A percentile compares a stretch with the other conserved stretches of the same genome.
Evolutionary conservation across 2,888 invertebrate species (phyloP).

Genomic region (Apamea sordens): DNA sequence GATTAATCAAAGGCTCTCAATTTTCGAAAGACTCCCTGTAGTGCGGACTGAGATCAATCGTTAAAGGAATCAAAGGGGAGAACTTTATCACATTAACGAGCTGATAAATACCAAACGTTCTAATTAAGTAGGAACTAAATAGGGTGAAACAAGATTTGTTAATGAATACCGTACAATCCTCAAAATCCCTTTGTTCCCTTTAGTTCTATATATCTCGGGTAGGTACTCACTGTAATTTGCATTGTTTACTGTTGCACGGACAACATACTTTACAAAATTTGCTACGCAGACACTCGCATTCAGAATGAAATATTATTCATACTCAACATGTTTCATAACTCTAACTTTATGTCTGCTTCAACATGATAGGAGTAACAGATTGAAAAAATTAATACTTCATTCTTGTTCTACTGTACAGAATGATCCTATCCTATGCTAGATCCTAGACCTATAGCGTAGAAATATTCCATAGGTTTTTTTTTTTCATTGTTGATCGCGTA

Average conservation of each 20-base stretch:
- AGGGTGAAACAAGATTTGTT: constrained; percentile 5
- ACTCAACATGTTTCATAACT: constrained; percentile 38
- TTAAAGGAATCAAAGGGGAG: constrained; percentile 19
- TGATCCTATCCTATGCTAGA: no score
- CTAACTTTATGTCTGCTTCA: constrained; percentile 33
- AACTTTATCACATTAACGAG: constrained; percentile 27
- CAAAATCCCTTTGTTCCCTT: constrained; percentile 9
- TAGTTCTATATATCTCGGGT: constrained; percentile 30
- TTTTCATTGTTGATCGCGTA: not conserved
- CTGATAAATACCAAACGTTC: constrained; percentile 19
- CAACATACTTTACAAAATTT: constrained; percentile 56
- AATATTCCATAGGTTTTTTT: not conserved
- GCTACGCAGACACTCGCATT: constrained; percentile 39
- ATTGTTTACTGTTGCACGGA: constrained; percentile 56
- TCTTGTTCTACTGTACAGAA: not conserved
- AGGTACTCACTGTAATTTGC: constrained; percentile 53
- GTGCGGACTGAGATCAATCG: constrained; percentile 22
- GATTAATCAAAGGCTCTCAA: constrained; percentile 47
- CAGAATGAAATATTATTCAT: constrained; percentile 50
- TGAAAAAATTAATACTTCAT: constrained; percentile 27
- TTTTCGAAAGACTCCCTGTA: constrained; percentile 28
- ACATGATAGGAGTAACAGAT: constrained; percentile 24
- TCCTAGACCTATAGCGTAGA: not conserved
- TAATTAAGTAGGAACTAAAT: not conserved
- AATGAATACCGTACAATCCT: constrained; percentile 4